Evolutionary conservation across 2,113 vertebrate genomes (phyloP), one percentile per base, ranked within the genome.

Genomic region (Nestor notabilis): DNA sequence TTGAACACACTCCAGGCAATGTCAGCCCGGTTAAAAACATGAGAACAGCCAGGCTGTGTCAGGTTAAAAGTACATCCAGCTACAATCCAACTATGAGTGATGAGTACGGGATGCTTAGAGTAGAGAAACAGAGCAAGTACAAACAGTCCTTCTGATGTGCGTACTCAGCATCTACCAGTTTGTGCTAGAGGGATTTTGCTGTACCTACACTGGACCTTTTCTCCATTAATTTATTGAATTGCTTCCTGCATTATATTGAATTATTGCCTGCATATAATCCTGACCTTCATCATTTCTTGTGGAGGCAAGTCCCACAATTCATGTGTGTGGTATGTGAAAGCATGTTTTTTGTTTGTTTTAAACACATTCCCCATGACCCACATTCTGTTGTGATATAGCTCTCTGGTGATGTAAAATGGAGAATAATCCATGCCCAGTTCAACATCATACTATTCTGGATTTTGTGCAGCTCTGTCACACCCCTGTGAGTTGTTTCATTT

Each of bases 1-100:
- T 94, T 17, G 1, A 95, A 75, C 78, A 63, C 87, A 65, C 87
- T 94, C 69, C 93, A 89, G 94, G 93, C 95, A 96, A 94, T 79
- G 89, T 95, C 91, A 95, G 63, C 70, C 47, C 1, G 3, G 81
- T 84, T 89, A 95, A 84, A 95, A 85, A 89, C 91, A 87, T 68
- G 84, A 70, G 60, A 95, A 78, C 80, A 84, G 65, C 52, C 72
- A 95, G 77, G 44, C 77, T 93, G 65, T 81, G 81, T 93, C 35
- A 64, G 77, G 83, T 92, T 93, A 85, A 91, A 91, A 93, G 87
- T 93, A 89, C 83, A 79, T 23, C 60, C 65, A 60, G 56, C 65
- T 71, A 43, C 0, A 0, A 68, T 83, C 55, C 47, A 50, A 25
- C 69, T 27, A 5, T 65, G 69, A 78, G 46, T 58, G 72, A 94